Conservation (phyloP, 2,113 vertebrate species). For the cat (Felis catus) region F.catus_Fca126_mat1.0 CM031413.1:97415001-97415500, state of each 20-base stretch:
- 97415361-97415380: neutral
- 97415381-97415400: neutral
- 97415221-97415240: no score
- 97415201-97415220: no score
- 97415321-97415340: neutral
- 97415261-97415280: neutral
- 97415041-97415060: no score
- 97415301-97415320: neutral
- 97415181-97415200: no score
- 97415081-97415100: no score
- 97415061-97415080: no score
- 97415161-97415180: no score
- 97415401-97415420: neutral
- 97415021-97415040: no score
- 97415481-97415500: neutral
- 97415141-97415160: no score
- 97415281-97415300: neutral
- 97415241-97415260: neutral
- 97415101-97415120: no score
- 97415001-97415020: no score
- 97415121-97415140: no score
- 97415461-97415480: neutral
- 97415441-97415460: neutral
- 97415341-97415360: neutral
- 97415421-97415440: neutral